A percentile compares a stretch with the other conserved stretches of the same genome.
phyloP scores from a whole-genome alignment of 2,113 vertebrate genomes.

The Nothoprocta pentlandii region DNA sequence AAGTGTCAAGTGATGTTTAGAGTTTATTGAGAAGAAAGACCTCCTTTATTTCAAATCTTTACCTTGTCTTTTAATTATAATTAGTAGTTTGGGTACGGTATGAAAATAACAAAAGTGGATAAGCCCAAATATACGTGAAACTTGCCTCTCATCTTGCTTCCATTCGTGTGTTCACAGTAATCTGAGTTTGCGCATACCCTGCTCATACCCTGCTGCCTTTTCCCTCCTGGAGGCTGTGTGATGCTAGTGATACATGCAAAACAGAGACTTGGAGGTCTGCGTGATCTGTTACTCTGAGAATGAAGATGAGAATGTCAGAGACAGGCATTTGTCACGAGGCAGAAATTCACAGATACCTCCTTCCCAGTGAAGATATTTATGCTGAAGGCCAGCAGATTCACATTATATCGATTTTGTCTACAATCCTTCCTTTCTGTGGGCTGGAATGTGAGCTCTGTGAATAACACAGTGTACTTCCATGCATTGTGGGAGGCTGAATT shows the following conservation, averaged over 20 bases:
- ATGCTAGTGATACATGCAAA: accelerated
- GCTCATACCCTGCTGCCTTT: background rate
- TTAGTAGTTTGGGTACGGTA: background rate
- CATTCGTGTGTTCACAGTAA: background rate
- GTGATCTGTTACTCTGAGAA: background rate
- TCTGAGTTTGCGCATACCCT: background rate
- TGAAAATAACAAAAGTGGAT: background rate
- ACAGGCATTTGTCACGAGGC: background rate
- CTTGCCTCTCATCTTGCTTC: background rate
- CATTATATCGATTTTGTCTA: background rate
- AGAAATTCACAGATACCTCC: background rate
- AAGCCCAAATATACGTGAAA: background rate
- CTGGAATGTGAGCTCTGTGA: background rate
- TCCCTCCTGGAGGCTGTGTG: background rate
- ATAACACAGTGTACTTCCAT: background rate
- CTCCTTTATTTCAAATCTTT: background rate
- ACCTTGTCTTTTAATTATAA: background rate
- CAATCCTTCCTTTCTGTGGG: background rate
- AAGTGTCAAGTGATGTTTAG: background rate
- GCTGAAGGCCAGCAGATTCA: background rate
- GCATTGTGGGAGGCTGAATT: background rate
- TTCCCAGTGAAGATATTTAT: background rate
- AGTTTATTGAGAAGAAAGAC: background rate
- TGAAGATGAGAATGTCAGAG: background rate
- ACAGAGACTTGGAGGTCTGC: background rate